Base-by-base conservation (phyloP, 2,888 invertebrate genomes). In the Catocala nupta region DNA sequence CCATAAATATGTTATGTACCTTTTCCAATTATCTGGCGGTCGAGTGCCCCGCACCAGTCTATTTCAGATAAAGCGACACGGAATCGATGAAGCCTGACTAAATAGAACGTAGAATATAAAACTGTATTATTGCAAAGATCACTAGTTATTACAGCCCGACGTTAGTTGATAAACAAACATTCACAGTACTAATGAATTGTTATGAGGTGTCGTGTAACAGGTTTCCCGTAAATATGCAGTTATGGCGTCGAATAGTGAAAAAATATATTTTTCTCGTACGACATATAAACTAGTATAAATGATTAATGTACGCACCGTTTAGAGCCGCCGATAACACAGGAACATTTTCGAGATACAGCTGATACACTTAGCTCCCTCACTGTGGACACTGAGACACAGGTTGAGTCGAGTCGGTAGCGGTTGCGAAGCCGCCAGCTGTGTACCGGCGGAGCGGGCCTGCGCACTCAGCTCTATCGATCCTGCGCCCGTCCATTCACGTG, bases 391-490 rank as follows among this genome's bases (percentile, higher is more conserved):
- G 88, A 82, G 82, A 80, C 78, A 82, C 86, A 80, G 84, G 75
- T 81, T 74, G 83, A 77, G 74, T 77, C 81, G 80, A 77, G 81
- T 78, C 73, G 83, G 76, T 79, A 71, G 81, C 81, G 86, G 81
- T 81, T 82, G 87, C 84, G 82, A 83, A 79, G 83, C 82, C 77
- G 82, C 86, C 92, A 92, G 92, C 93, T 92, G 92, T 85, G 82
- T 79, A 73, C 73, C 75, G 74, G 62, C 68, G 71, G 64, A 68
- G 70, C 88, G 88, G 81, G 84, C 88, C 83, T 93, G 93, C 93
- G 93, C 93, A 90, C 85, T 89, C 82, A 77, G 89, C 88, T 85
- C 80, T 90, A 94, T 93, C 93, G 93, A 93, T 93, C 91, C 86
- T 65, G 68, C 75, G 74, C 73, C 80, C 82, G 82, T 87, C 90